phyloP scores from a whole-genome alignment of 2,113 vertebrate genomes.

The Tragulus kanchil region DNA sequence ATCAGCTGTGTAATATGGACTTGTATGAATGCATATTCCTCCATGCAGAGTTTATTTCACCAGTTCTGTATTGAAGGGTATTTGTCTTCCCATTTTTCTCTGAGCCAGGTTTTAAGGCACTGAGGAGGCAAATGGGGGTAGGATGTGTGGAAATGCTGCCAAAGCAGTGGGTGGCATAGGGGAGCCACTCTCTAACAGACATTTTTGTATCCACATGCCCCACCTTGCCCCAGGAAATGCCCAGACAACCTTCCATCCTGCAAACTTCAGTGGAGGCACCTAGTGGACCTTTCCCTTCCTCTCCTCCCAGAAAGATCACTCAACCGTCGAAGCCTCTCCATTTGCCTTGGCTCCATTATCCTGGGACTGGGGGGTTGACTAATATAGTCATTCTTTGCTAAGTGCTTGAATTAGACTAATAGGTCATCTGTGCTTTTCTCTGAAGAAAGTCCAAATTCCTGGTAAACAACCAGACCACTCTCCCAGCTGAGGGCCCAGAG shows the following conservation, averaged over 20 bases:
- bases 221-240: slow-evolving; percentile 37
- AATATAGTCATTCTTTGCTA: slow-evolving; percentile 88
- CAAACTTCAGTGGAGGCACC: slow-evolving; percentile 1
- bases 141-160: background rate
- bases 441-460: slow-evolving; percentile 91
- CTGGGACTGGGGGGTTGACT: slow-evolving; percentile 84
- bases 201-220: background rate
- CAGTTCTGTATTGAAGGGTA: background rate
- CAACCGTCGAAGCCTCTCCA: slow-evolving; percentile 74
- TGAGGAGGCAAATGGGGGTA: background rate
- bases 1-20: background rate
- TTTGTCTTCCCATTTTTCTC: slow-evolving; percentile 48
- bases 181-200: background rate
- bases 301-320: slow-evolving; percentile 58
- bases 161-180: background rate
- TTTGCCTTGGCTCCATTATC: slow-evolving; percentile 90
- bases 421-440: slow-evolving; percentile 89
- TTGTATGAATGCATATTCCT: background rate
- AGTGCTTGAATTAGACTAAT: slow-evolving; percentile 92
- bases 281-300: background rate
- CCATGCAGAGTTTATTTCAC: slow-evolving; percentile 22
- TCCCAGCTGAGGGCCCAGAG: slow-evolving; percentile 87
- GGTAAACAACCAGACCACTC: slow-evolving; percentile 90
- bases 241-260: slow-evolving; percentile 30
- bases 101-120: slow-evolving; percentile 36